Evolutionary conservation across 2,888 invertebrate genomes (phyloP).

Genomic region (Nesidiocoris tenuis): DNA sequence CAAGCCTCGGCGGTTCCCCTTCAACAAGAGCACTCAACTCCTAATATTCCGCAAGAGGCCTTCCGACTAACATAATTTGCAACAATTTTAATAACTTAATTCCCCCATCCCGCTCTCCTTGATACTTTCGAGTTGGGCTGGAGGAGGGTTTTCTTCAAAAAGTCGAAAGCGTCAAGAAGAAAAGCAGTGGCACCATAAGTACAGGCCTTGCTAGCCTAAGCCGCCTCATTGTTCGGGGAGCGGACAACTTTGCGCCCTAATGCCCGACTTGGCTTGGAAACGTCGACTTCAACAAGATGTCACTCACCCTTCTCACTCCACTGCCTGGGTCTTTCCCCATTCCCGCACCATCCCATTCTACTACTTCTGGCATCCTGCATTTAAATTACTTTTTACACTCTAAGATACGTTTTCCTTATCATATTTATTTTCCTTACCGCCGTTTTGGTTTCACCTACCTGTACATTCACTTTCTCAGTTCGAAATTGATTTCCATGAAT

Average conservation of each 20-base stretch:
- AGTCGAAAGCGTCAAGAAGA: conserved; percentile 8
- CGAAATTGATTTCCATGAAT: too few species aligned
- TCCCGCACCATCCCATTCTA: neutral
- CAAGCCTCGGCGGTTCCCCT: neutral
- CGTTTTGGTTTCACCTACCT: too few species aligned
- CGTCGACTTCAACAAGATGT: conserved; percentile 28
- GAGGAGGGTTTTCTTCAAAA: neutral
- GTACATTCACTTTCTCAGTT: too few species aligned
- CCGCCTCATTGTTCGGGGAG: neutral
- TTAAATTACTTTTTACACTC: conserved; percentile 19
- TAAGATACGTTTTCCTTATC: neutral
- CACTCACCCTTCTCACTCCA: conserved; percentile 11
- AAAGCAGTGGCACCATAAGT: neutral
- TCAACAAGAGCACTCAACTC: neutral
- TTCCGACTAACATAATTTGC: conserved; percentile 24
- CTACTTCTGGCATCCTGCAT: conserved; percentile 28
- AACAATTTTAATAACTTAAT: conserved; percentile 40
- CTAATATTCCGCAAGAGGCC: conserved; percentile 12
- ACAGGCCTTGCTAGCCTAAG: neutral
- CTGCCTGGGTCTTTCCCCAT: neutral
- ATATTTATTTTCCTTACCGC: neutral
- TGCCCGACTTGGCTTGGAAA: neutral
- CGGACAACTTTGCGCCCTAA: conserved; percentile 7
- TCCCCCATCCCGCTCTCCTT: conserved; percentile 13
- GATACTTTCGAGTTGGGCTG: neutral